phyloP scores from a whole-genome alignment of 2,113 vertebrate genomes.

The Hippoglossus stenolepis region DNA sequence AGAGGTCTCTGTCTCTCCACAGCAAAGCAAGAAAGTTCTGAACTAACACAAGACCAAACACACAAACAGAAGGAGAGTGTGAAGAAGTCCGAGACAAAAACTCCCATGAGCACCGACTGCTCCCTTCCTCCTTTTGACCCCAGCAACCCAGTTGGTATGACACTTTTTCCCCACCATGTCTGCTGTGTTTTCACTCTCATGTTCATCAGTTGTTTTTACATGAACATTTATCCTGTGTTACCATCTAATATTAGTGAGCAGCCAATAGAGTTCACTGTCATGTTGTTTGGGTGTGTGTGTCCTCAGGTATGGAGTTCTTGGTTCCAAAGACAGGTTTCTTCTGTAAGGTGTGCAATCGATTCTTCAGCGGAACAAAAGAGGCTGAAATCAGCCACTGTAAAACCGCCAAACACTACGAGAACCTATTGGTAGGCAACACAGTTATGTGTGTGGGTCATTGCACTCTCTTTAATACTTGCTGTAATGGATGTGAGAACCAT shows the following conservation, averaged over 20 bases:
- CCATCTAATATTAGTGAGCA: too few relatives aligned
- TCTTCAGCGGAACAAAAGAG: conserved; percentile 68
- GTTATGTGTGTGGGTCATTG: too few relatives aligned
- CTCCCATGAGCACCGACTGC: not conserved
- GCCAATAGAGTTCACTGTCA: too few relatives aligned
- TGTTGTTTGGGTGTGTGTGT: not conserved
- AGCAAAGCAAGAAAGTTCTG: conserved; percentile 20
- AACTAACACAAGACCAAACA: not conserved
- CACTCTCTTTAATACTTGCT: not conserved
- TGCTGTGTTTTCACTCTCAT: not conserved
- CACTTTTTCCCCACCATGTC: not conserved
- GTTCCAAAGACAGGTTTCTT: conserved; percentile 78
- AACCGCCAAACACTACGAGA: conserved; percentile 74
- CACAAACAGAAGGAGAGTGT: conserved; percentile 5
- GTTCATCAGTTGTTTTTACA: too few relatives aligned
- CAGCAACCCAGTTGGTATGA: conserved; percentile 70
- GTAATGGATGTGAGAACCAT: not conserved
- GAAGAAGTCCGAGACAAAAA: not conserved
- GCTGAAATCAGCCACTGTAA: conserved; percentile 73
- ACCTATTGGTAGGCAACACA: conserved; percentile 57
- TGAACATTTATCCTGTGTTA: too few relatives aligned
- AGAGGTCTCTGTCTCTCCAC: not conserved
- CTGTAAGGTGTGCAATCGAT: conserved; percentile 76
- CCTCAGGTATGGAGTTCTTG: conserved; percentile 76
- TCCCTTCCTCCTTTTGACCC: conserved; percentile 64